Percentiles rank a stretch among this genome's conserved stretches.
Evolutionary conservation across 2,797 vertebrate species (phyloP).

Genomic region (Chrosomus eos): DNA sequence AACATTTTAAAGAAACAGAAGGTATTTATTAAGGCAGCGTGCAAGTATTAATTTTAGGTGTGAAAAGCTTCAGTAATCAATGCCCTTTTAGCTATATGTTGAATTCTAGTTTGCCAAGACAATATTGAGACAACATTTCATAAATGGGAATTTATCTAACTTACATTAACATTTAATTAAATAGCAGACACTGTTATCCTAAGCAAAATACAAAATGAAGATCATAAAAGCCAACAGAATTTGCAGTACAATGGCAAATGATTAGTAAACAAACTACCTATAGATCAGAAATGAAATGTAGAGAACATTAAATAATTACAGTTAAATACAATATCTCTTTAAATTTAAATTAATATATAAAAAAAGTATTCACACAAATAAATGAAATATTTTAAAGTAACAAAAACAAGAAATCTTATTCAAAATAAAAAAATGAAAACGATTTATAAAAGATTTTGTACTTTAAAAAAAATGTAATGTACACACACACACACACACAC

Average conservation of each 20-base stretch:
- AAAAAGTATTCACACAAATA: not conserved
- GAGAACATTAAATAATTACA: not conserved
- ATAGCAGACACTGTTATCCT: not conserved
- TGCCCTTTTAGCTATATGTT: not conserved
- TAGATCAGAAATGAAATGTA: not conserved
- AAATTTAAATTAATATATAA: not conserved
- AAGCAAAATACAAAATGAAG: not conserved
- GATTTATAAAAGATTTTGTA: no score
- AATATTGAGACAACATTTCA: not conserved
- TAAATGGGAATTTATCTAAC: not conserved
- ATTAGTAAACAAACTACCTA: not conserved
- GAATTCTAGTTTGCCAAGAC: not conserved
- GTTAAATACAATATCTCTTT: not conserved
- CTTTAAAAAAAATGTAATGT: no score
- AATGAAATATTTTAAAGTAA: not conserved
- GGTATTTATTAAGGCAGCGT: not conserved
- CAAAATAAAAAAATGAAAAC: not conserved
- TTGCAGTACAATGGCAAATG: not conserved
- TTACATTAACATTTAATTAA: not conserved
- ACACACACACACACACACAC: no score
- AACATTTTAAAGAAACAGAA: not conserved
- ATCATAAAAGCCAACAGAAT: not conserved
- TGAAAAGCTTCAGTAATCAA: conserved; percentile 3
- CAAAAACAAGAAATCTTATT: no score
- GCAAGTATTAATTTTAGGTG: not conserved